These are phyloP conservation scores for Stenchaetothrips biformis DNA, from an alignment of 2,888 invertebrate genomes.

Conservation along the genomic window DNA sequence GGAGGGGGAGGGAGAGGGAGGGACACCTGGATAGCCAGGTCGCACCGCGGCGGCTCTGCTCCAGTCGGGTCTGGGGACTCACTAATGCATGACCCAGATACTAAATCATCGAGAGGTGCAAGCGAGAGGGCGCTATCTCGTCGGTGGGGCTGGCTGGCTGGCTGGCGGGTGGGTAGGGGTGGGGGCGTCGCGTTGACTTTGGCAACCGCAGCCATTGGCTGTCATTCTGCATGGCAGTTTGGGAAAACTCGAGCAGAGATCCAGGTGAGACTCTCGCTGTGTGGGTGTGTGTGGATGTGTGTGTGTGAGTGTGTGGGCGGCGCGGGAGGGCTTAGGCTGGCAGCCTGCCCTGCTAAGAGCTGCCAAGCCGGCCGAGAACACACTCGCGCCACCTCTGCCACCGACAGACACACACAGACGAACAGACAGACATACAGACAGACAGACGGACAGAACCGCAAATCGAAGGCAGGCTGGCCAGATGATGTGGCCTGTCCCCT, in stretches of 20 bases:
- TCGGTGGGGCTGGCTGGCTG: neutral
- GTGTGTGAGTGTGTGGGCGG: too few species aligned
- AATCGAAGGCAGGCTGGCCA: too few species aligned
- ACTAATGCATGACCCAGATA: slow-evolving; percentile 5
- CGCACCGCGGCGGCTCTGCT: neutral
- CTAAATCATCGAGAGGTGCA: neutral
- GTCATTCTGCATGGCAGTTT: neutral
- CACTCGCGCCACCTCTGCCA: too few species aligned
- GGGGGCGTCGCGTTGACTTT: neutral
- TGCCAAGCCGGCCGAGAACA: too few species aligned
- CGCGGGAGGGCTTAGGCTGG: too few species aligned
- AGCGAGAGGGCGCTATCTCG: too few species aligned
- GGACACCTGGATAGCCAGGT: neutral
- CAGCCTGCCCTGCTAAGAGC: too few species aligned
- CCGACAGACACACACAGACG: too few species aligned
- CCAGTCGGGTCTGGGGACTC: neutral
- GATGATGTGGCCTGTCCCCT: neutral
- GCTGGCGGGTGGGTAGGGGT: neutral
- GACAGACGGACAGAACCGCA: too few species aligned
- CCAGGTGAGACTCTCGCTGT: too few species aligned
- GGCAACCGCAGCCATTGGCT: neutral
- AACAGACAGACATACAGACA: too few species aligned
- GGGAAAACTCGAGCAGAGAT: neutral
- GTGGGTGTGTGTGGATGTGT: too few species aligned
- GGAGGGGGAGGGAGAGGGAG: neutral